Evolutionary conservation across 64 coral and sea anemone species (phyloP), one percentile per base, ranked within the genome.

Genomic region (Catalaphyllia jardinei): DNA sequence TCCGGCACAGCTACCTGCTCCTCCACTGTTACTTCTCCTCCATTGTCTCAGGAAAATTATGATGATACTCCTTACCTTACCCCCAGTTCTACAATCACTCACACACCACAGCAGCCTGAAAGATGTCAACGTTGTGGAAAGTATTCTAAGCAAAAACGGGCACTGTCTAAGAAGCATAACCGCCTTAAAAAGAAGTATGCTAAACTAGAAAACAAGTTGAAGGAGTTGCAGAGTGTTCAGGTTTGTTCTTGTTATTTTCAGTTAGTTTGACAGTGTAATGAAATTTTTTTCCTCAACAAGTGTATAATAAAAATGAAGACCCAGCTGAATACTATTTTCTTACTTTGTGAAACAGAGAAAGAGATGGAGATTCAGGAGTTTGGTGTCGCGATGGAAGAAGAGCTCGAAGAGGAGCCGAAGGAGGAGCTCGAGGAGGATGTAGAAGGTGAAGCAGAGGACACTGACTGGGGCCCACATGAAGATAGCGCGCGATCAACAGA

Each of bases 401-500:
- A 35, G 33, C 33, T 33, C 11, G 20, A 33, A 31, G 60, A 27
- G 86, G 67, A 35, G 1, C 33, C 19, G 1, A 39, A 33, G 75
- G 60, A 27, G 1, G 67, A 35, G 1, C 33, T 33, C 11, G 20
- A 33, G 75, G 60, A 27, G 1, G 86, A 64, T 88, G 71, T 88
- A 77, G 8, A 76, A 62, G 28, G 77, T 63, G 86, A 88, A 88
- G 75, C 27, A 30, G 73, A 88, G 28, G 86, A 76, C 54, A 62
- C 73, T 76, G 54, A 88, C 52, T 88, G 52, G 86, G 86, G 52
- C 73, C 73, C 72, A 62, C 73, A 88, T 88, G 72, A 88, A 88
- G 75, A 76, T 76, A 88, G 86, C 77, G 73, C 86, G 63, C 86
- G 73, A 88, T 88, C 73, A 62, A 88, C 86, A 88, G 72, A 88